Evolutionary conservation across 2,888 invertebrate species (phyloP), one percentile per base, ranked within the genome.

Genomic region (Pyrochroa serraticornis): DNA sequence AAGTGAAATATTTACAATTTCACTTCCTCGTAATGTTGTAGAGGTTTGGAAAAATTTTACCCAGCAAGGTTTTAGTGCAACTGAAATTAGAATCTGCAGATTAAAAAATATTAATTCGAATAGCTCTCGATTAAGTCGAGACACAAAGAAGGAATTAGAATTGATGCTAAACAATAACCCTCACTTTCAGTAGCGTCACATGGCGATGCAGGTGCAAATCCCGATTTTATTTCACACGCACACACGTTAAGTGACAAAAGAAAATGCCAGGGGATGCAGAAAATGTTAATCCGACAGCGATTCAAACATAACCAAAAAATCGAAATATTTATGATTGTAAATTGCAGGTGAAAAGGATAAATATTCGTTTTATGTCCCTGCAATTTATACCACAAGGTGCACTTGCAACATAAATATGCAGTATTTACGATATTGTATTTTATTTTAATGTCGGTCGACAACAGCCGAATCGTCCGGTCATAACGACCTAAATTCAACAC

Each of bases 301-400:
- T 66, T 63, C 53, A 64, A 71, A 68, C 65, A 68, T 66, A 68
- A 70, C 65, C 57, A 70, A 70, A 71, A 69, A 69, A 70, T 65
- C 69, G 70, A 71, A 73, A 74, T 73, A 71, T 72, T 71, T 68
- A 71, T 65, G 71, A 67, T 69, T 65, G 65, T 61, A 71, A 71
- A 71, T 69, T 71, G 71, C 74, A 72, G 72, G 71, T 71, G 72
- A 69, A 70, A 69, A 66, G 65, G 66, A 72, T 70, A 71, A 71
- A 71, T 65, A 66, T 68, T 60, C 49, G 62, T 67, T 67, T 66
- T 62, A 58, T 63, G 64, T 62, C 44, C 55, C 49, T 58, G 53
- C 57, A 63, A 62, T 67, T 68, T 68, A 65, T 70, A 60, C 62
- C 58, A 58, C 65, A 66, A 65, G 64, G 63, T 64, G 63, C 58